Conservation (phyloP, 35 echinoderm and acorn worm genomes). For the Heliocidaris tuberculata region DNA sequence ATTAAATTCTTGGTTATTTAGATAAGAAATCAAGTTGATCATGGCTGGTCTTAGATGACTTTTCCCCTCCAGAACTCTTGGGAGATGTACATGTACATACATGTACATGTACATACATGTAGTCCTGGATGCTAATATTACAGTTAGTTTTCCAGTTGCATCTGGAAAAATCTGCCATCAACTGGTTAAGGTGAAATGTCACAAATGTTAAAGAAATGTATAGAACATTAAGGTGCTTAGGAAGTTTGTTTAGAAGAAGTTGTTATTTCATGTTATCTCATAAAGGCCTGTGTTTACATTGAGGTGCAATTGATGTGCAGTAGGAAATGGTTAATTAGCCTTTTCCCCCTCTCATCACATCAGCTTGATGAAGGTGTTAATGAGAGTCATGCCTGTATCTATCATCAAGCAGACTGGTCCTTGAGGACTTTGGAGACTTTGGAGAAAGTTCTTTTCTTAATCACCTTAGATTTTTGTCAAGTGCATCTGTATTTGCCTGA, state of each 20-base stretch:
- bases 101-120: too few relatives aligned
- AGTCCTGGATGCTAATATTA: too few relatives aligned
- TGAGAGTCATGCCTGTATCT: neutral
- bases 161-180: neutral
- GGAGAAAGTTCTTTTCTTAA: neutral
- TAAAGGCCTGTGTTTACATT: neutral
- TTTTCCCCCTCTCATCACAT: neutral
- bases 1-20: too few relatives aligned
- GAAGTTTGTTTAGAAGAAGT: neutral
- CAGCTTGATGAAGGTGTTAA: neutral
- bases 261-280: neutral
- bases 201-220: too few relatives aligned
- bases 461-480: neutral
- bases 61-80: too few relatives aligned
- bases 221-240: too few relatives aligned
- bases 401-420: neutral
- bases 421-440: neutral
- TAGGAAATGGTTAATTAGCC: neutral
- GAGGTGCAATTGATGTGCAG: neutral
- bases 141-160: too few relatives aligned
- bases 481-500: neutral
- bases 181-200: neutral
- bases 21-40: too few relatives aligned
- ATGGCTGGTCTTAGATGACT: too few relatives aligned
- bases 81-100: too few relatives aligned